Evolutionary conservation across 2,113 vertebrate species (phyloP).

Genomic region (Apteryx owenii): DNA sequence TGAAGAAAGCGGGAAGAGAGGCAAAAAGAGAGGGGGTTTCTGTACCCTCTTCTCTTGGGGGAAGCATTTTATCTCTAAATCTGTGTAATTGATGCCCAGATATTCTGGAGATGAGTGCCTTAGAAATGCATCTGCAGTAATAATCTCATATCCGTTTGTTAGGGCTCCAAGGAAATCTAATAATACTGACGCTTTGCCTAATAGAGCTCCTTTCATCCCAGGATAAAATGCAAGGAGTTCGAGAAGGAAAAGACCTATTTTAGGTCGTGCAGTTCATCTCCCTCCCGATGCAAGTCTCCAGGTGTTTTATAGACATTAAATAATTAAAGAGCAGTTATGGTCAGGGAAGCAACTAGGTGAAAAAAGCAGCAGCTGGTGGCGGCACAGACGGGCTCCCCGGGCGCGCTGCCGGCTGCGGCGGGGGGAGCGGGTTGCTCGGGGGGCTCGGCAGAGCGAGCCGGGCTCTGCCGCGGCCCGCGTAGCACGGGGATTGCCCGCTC

Average conservation of each 20-base stretch:
- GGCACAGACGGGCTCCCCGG: not conserved
- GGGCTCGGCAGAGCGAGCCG: not conserved
- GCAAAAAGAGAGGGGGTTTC: conserved; percentile 26
- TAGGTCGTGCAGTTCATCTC: conserved; percentile 38
- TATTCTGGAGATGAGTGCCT: conserved; percentile 68
- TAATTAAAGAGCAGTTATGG: conserved; percentile 54
- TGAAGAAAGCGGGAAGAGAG: not conserved
- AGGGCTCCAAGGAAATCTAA: conserved; percentile 74
- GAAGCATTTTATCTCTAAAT: conserved; percentile 61
- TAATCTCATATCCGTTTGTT: conserved; percentile 75
- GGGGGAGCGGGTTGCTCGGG: not conserved
- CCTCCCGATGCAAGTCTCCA: conserved; percentile 16
- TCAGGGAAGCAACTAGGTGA: not conserved
- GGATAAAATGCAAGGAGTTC: conserved; percentile 61
- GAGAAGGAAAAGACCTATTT: conserved; percentile 58
- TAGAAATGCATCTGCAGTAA: conserved; percentile 70
- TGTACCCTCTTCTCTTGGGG: conserved; percentile 26
- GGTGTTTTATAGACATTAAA: conserved; percentile 54
- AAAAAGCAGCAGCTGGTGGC: not conserved
- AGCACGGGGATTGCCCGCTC: rapidly evolving
- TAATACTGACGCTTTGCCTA: conserved; percentile 69
- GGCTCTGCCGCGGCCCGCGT: too few relatives aligned
- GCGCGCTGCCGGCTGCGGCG: not conserved
- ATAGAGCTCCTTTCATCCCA: conserved; percentile 74
- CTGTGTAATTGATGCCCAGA: conserved; percentile 70